Conservation (phyloP, 1,140 invertebrate genomes). For the Berghia stephanieae region DNA sequence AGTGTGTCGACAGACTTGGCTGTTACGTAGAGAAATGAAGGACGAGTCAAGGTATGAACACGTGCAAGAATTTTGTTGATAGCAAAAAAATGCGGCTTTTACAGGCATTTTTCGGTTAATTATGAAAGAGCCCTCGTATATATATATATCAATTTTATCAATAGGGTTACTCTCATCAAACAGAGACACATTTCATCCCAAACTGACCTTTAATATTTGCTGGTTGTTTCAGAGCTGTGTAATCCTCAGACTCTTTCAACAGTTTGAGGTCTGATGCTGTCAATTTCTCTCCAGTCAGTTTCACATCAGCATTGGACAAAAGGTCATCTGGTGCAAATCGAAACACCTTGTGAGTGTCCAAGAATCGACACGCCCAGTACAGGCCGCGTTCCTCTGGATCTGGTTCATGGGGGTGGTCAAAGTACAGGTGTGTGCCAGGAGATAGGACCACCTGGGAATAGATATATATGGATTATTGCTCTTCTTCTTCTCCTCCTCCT, state of each 20-base stretch:
- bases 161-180: too few relatives aligned
- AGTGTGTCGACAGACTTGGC: too few relatives aligned
- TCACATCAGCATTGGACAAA: conserved; percentile 58
- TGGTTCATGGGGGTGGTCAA: conserved; percentile 64
- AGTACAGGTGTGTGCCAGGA: conserved; percentile 63
- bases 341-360: conserved; percentile 55
- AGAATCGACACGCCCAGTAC: conserved; percentile 61
- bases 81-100: too few relatives aligned
- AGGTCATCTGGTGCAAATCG: conserved; percentile 58
- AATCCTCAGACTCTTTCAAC: conserved; percentile 37
- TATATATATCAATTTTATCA: too few relatives aligned
- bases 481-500: too few relatives aligned
- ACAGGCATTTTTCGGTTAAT: too few relatives aligned
- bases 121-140: too few relatives aligned
- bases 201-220: conserved; percentile 53
- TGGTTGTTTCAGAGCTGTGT: conserved; percentile 39
- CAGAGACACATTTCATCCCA: not conserved
- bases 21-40: too few relatives aligned
- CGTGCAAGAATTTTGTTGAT: too few relatives aligned
- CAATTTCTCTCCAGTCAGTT: conserved; percentile 51
- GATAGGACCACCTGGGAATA: conserved; percentile 56
- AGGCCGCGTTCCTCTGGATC: conserved; percentile 62
- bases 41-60: too few relatives aligned
- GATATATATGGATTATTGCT: too few relatives aligned
- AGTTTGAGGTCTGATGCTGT: conserved; percentile 38